Base-by-base conservation (phyloP, 1,140 invertebrate genomes). In the Eufriesea mexicana region DNA sequence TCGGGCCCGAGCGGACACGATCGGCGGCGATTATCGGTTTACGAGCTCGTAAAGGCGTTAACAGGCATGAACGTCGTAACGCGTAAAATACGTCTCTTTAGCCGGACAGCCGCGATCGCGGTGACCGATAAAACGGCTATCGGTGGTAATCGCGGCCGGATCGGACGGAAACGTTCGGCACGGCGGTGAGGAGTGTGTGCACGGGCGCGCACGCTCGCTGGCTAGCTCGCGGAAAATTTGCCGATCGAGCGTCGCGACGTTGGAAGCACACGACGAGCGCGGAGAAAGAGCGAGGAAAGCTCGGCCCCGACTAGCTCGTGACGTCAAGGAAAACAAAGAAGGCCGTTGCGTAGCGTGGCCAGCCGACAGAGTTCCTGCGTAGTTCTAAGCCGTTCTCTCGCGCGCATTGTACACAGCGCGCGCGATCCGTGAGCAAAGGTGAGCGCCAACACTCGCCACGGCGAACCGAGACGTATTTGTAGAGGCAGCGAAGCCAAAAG, bases 381-480 rank as follows among this genome's bases (percentile, higher is more conserved):
- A 88, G 84, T 89, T 89, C 71, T 59, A 45, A 85, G 74, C 66
- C 67, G 57, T 47, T 82, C 64, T 67, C 54, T 23, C 35, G 54
- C 71, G 71, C 71, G 61, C 68, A 74, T 77, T 85, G 86, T 83
- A 80, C 79, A 88, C 84, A 12, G 47, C 9, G 42, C 62, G 51
- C 64, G 66, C 42, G 79, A 51, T 9, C 28, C 61, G 42, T 61
- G 70, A 72, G 64, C 72, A 85, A 47, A 87, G 85, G 66, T 78
- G 66, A 83, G 68, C 80, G 74, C 84, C 79, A 18, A 79, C 35
- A 47, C 54, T 2, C 51, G 28, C 9, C 51, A 47, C 25, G 35
- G 28, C 64, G 66, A 45, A 75, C 54, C 57, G 78, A 73, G 61
- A 87, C 83, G 76, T 88, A 78, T 88, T 88, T 88, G 86, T 83